phyloP scores from a whole-genome alignment of 1,140 invertebrate genomes.

The Aradophagus sp. region DNA sequence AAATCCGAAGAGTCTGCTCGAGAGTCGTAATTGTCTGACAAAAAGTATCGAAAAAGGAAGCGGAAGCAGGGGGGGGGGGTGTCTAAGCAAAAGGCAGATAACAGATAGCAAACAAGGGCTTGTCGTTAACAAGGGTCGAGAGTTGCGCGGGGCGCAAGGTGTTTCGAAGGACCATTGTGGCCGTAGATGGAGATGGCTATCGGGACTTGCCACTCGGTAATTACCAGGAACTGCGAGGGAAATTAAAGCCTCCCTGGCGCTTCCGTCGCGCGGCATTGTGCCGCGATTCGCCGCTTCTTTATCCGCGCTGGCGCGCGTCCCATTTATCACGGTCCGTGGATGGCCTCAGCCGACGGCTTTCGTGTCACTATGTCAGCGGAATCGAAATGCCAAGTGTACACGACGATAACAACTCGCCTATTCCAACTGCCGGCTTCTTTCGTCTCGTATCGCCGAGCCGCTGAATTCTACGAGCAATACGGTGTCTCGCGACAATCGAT shows the following conservation, averaged over 20 bases:
- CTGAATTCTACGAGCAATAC: too few species aligned
- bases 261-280: conserved; percentile 70
- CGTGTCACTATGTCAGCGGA: conserved; percentile 71
- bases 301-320: conserved; percentile 64
- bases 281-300: conserved; percentile 64
- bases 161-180: conserved; percentile 66
- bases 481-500: conserved; percentile 25
- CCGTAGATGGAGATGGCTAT: conserved; percentile 72
- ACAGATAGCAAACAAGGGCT: conserved; percentile 55
- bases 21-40: conserved; percentile 35
- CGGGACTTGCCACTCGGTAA: conserved; percentile 68
- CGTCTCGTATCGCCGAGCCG: conserved; percentile 23
- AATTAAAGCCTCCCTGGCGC: conserved; percentile 72
- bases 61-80: conserved; percentile 25
- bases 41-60: conserved; percentile 36
- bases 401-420: conserved; percentile 52
- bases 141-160: conserved; percentile 39
- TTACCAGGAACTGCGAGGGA: conserved; percentile 72
- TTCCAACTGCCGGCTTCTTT: conserved; percentile 46
- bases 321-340: conserved; percentile 70
- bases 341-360: conserved; percentile 64
- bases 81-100: conserved; percentile 55
- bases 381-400: conserved; percentile 63
- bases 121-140: conserved; percentile 50
- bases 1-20: conserved; percentile 22